Evolutionary conservation across 2,113 vertebrate genomes (phyloP).

Genomic region (Parus major): DNA sequence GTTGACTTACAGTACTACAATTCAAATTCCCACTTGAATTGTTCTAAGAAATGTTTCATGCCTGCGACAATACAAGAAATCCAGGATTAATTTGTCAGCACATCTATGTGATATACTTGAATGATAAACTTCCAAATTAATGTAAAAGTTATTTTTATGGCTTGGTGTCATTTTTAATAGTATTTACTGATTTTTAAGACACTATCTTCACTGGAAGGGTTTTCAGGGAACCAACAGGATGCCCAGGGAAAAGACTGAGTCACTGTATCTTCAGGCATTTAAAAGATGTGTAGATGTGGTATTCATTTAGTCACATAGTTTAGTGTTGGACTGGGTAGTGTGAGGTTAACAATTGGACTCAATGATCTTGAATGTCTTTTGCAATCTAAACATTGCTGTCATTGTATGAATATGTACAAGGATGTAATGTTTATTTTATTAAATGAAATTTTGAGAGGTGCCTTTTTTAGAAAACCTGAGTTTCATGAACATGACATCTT

Average conservation of each 20-base stretch:
- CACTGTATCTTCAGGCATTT: background rate
- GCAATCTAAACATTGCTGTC: background rate
- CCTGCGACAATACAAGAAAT: background rate
- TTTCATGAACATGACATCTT: background rate
- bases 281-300: background rate
- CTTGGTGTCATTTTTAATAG: background rate
- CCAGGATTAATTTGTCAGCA: background rate
- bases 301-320: background rate
- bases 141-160: background rate
- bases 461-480: background rate
- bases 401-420: background rate
- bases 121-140: background rate
- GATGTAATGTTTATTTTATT: background rate
- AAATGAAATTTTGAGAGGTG: background rate
- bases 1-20: background rate
- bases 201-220: background rate
- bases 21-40: background rate
- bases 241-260: background rate
- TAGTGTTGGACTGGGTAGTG: background rate
- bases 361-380: background rate
- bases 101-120: background rate
- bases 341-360: accelerated
- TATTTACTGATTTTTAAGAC: background rate
- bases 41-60: background rate
- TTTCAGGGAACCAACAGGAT: background rate